A percentile compares a stretch with the other conserved stretches of the same genome.
Evolutionary conservation across 1,140 invertebrate genomes (phyloP).

Genomic region (Bombus waltoni): DNA sequence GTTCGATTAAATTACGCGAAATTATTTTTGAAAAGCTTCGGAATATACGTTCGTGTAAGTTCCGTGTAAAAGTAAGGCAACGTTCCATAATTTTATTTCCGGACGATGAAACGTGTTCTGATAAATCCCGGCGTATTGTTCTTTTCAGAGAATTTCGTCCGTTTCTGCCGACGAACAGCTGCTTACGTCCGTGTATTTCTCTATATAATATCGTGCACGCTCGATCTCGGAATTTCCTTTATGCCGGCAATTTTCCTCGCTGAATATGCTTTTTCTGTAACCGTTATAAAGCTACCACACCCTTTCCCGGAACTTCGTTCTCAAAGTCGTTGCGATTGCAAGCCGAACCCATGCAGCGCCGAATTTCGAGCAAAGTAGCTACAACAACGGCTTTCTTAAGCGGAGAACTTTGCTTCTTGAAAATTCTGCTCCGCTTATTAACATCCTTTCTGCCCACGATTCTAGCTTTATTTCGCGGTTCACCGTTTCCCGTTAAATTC

Average conservation of each 20-base stretch:
- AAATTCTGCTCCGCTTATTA: background rate
- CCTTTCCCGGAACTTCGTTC: background rate
- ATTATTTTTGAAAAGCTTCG: background rate
- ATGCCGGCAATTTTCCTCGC: slow-evolving; percentile 1
- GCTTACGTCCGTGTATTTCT: background rate
- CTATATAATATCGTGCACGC: background rate
- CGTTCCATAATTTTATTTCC: background rate
- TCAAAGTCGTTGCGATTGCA: background rate
- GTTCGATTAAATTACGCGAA: background rate
- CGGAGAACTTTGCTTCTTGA: background rate
- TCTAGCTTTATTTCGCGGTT: background rate
- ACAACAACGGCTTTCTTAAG: background rate
- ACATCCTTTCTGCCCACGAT: background rate
- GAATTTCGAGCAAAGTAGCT: background rate
- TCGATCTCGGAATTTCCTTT: slow-evolving; percentile 7
- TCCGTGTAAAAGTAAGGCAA: background rate
- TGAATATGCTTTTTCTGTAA: background rate
- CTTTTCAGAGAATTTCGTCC: background rate
- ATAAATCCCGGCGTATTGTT: background rate
- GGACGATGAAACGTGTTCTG: slow-evolving; percentile 7
- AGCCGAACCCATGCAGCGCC: background rate
- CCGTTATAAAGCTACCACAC: background rate
- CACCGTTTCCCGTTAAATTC: too few relatives aligned
- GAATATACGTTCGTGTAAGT: background rate
- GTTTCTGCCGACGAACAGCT: background rate